Conservation (phyloP, 2,888 invertebrate species). For the Drosophila ezoana region DNA sequence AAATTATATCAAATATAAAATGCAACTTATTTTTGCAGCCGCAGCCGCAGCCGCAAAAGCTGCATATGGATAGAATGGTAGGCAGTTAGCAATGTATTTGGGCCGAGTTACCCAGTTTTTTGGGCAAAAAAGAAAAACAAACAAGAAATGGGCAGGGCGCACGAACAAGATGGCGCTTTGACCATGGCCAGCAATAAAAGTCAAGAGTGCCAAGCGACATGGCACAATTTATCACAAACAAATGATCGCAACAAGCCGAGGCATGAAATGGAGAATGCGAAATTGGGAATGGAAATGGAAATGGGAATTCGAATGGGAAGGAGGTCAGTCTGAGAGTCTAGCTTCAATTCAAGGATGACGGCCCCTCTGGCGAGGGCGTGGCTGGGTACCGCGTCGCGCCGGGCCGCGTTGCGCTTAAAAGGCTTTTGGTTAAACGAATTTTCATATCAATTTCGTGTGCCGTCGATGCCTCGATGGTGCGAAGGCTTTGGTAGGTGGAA, state of each 20-base stretch:
- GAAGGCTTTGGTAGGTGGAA: slow-evolving; percentile 42
- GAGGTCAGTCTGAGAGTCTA: slow-evolving; percentile 37
- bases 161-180: slow-evolving; percentile 46
- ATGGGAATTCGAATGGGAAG: slow-evolving; percentile 26
- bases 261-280: slow-evolving; percentile 24
- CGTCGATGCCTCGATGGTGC: slow-evolving; percentile 18
- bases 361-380: slow-evolving; percentile 56
- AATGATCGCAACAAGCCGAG: slow-evolving; percentile 69
- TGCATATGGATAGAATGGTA: slow-evolving; percentile 2
- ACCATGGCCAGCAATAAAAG: slow-evolving; percentile 79
- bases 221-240: slow-evolving; percentile 76
- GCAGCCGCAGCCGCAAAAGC: background rate
- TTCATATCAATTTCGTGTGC: slow-evolving; percentile 73
- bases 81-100: slow-evolving; percentile 11
- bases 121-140: slow-evolving; percentile 9
- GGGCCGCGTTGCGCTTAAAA: slow-evolving; percentile 51
- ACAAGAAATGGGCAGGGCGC: slow-evolving; percentile 30
- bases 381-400: slow-evolving; percentile 18
- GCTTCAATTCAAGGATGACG: slow-evolving; percentile 44
- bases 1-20: slow-evolving; percentile 56
- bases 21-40: slow-evolving; percentile 1
- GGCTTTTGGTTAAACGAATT: slow-evolving; percentile 76
- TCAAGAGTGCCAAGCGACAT: slow-evolving; percentile 74
- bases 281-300: slow-evolving; percentile 12
- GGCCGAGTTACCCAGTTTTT: slow-evolving; percentile 50